These are phyloP conservation scores for Troides aeacus DNA, from an alignment of 2,888 invertebrate genomes.

Conservation along the genomic window DNA sequence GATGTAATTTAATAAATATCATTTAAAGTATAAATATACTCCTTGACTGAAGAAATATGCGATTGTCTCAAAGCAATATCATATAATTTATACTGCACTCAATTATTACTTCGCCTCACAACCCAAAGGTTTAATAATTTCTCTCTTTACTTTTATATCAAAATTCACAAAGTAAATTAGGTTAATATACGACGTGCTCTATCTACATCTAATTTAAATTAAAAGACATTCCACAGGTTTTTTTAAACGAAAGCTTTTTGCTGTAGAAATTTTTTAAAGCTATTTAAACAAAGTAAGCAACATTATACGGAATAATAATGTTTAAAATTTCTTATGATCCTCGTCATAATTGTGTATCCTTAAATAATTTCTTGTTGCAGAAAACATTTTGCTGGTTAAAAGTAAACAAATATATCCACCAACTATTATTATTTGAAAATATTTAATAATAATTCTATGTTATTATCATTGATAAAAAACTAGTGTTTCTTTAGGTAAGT, in stretches of 20 bases:
- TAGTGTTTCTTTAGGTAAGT: too few species aligned
- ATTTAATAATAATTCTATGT: too few species aligned
- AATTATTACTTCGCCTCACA: not conserved
- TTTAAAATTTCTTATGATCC: not conserved
- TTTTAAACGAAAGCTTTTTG: not conserved
- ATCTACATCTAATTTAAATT: slow-evolving; percentile 21
- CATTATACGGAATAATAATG: not conserved
- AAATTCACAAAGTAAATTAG: slow-evolving; percentile 8
- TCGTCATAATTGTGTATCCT: not conserved
- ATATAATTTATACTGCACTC: not conserved
- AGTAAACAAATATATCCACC: too few species aligned
- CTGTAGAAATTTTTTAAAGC: not conserved
- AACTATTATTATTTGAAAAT: too few species aligned
- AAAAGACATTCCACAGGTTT: slow-evolving; percentile 2
- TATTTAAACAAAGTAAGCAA: not conserved
- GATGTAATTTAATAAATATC: too few species aligned
- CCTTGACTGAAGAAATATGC: too few species aligned
- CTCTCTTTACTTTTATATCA: not conserved
- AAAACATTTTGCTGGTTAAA: too few species aligned
- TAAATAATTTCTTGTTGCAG: too few species aligned
- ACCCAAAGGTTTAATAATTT: not conserved
- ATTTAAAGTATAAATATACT: too few species aligned
- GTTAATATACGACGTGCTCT: slow-evolving; percentile 16
- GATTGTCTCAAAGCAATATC: not conserved
- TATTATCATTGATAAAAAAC: too few species aligned